Conservation (phyloP, 1,140 invertebrate species). For the Eumaeus atala region DNA sequence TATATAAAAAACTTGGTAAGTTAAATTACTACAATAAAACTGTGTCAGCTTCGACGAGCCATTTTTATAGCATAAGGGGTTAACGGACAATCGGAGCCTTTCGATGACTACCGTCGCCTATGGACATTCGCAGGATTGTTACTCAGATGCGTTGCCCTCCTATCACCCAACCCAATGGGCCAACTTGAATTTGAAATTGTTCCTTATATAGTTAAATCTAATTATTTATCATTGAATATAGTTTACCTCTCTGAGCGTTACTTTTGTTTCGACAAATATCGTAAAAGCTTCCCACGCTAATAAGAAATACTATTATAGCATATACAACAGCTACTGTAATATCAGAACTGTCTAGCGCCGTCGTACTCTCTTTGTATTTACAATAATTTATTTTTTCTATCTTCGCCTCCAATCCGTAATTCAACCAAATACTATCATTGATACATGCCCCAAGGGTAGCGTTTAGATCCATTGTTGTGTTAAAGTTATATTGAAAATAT, state of each 20-base stretch:
- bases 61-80: too few relatives aligned
- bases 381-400: conserved; percentile 28
- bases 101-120: too few relatives aligned
- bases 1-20: too few relatives aligned
- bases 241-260: conserved; percentile 35
- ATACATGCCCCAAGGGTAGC: conserved; percentile 28
- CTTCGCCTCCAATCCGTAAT: conserved; percentile 29
- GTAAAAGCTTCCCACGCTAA: conserved; percentile 33
- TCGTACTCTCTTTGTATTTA: conserved; percentile 25
- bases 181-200: too few relatives aligned
- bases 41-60: too few relatives aligned
- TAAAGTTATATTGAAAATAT: conserved; percentile 22
- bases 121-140: too few relatives aligned
- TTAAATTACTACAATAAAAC: too few relatives aligned
- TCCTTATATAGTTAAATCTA: too few relatives aligned
- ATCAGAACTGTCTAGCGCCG: conserved; percentile 25
- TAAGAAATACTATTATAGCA: conserved; percentile 27
- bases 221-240: background rate
- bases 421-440: conserved; percentile 31
- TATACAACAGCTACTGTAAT: conserved; percentile 27
- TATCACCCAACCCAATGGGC: too few relatives aligned
- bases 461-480: conserved; percentile 26
- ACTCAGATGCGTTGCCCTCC: too few relatives aligned
- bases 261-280: conserved; percentile 31
- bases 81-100: too few relatives aligned